phyloP scores from a whole-genome alignment of 2,113 vertebrate species.

The Pseudois nayaur region DNA sequence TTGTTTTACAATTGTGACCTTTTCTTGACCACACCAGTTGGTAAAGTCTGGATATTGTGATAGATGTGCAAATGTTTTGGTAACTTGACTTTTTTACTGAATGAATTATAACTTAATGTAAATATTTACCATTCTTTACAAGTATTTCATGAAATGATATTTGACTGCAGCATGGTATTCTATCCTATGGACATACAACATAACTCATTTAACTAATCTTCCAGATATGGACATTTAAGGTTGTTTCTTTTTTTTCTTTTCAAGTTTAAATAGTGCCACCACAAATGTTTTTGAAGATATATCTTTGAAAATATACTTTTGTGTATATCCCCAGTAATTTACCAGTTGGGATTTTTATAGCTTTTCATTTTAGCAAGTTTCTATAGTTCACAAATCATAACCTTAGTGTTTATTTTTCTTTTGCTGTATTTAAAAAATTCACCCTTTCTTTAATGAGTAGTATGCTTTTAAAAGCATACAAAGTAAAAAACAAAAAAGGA shows the following conservation, averaged over 20 bases:
- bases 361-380: neutral
- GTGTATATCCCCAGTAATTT: neutral
- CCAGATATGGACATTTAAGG: neutral
- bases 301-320: neutral
- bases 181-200: neutral
- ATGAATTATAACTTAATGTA: neutral
- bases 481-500: neutral
- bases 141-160: slow-evolving; percentile 22
- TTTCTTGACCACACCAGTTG: neutral
- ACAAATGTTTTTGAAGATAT: neutral
- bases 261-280: neutral
- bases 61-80: neutral
- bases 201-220: neutral
- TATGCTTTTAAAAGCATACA: neutral
- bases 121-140: neutral
- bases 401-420: neutral
- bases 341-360: neutral
- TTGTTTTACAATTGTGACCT: no score
- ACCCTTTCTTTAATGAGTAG: neutral
- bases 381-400: neutral
- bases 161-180: neutral
- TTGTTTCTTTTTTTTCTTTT: neutral
- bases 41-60: neutral
- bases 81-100: neutral
- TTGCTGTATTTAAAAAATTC: neutral